Base-by-base conservation (phyloP, 2,113 vertebrate species). In the Empidonax traillii region DNA sequence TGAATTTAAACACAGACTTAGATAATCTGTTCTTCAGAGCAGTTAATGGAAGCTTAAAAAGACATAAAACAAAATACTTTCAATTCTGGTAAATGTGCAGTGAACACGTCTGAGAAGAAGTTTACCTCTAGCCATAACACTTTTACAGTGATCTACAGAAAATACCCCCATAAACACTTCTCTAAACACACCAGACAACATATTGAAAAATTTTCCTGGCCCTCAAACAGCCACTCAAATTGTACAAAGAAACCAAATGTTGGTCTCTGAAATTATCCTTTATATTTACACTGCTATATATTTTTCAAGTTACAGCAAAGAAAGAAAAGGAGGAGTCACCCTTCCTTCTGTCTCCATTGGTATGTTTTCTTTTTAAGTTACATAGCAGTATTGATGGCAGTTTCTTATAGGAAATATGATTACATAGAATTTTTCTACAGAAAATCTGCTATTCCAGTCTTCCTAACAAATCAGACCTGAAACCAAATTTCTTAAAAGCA, bases 191-290 rank as follows among this genome's bases (percentile, higher is more conserved):
- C 4, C 12, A 46, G 28, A 68, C 37, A 85, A 85, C 58, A 73
- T 49, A 39, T 6, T 20, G 46, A 88, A 81, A 24, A 93, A 35
- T 31, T 49, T 69, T 67, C 77, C 90, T 84, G 65, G 24, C 41
- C 30, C 18, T 81, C 35, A 81, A 18, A 39, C 47, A 58, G n/a
- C 12, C 43, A 23, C 37, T 77, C 6, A 68, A 14, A 46, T 19
- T 84, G 10, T 39, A 53, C 15, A 8, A 11, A 52, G 21, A 83
- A 9, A 76, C 33, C 12, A 58, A 77, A 71, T 0, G 0, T 1
- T 59, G 35, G 18, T 49, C 16, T 89, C 43, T 59, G 51, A 85
- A 76, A 51, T 35, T 58, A 35, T 28, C 63, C 21, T 20, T 35
- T 9, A 10, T 79, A 46, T 75, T 89, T 85, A 69, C 11, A 56